These are phyloP conservation scores for Euspilapteryx auroguttella DNA, from an alignment of 2,888 invertebrate species.

Conservation along the genomic window DNA sequence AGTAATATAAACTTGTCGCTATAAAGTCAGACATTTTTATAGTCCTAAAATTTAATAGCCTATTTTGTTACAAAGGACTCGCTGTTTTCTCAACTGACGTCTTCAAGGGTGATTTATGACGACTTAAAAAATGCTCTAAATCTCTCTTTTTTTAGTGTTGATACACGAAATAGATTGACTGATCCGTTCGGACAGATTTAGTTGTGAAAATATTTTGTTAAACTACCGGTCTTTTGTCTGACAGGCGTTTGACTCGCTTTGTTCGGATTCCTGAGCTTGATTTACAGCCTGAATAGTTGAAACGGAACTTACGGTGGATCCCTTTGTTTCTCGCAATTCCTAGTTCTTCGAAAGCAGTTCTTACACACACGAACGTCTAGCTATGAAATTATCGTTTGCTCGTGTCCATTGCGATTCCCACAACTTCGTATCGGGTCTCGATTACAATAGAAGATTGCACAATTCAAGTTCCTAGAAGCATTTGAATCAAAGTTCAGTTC, in stretches of 20 bases:
- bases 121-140: constrained; percentile 14
- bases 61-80: constrained; percentile 55
- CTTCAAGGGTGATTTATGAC: constrained; percentile 31
- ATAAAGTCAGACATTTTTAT: constrained; percentile 28
- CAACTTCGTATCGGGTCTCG: no score
- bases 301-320: no score
- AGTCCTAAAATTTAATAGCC: constrained; percentile 42
- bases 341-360: no score
- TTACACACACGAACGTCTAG: no score
- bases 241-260: neutral
- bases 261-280: neutral
- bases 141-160: constrained; percentile 5
- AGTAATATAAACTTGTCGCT: constrained; percentile 2
- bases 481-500: no score
- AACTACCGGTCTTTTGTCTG: constrained; percentile 23
- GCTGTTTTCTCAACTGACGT: constrained; percentile 42
- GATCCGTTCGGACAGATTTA: constrained; percentile 13
- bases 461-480: no score
- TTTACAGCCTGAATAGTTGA: no score
- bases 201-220: constrained; percentile 30
- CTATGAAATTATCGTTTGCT: no score
- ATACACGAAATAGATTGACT: constrained; percentile 10
- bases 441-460: no score
- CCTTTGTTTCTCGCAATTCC: no score
- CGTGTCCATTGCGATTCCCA: no score